Percentiles rank a stretch among this genome's conserved stretches.
phyloP scores from a whole-genome alignment of 1,140 invertebrate genomes.

The Alviniconcha marisindica region DNA sequence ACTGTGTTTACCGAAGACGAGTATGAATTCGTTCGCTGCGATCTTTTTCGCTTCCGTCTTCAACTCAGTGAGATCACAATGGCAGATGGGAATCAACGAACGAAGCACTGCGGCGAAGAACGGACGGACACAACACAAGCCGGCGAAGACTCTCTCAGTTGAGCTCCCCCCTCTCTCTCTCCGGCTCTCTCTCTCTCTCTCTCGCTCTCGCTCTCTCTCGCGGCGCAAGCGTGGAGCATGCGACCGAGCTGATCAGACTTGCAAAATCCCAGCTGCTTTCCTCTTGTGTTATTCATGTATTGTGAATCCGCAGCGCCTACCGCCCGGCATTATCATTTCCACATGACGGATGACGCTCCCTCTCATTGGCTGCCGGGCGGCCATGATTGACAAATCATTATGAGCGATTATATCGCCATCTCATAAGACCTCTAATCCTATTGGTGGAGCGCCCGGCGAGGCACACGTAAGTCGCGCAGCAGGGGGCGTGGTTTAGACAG shows the following conservation, averaged over 20 bases:
- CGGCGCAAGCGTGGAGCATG: not conserved
- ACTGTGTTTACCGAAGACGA: constrained; percentile 33
- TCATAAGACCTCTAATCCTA: constrained; percentile 34
- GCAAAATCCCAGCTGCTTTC: constrained; percentile 59
- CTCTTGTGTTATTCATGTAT: constrained; percentile 66
- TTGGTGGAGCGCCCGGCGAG: constrained; percentile 44
- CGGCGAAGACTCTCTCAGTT: not conserved
- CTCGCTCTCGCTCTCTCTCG: constrained; percentile 15
- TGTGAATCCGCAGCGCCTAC: constrained; percentile 51
- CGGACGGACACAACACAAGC: not conserved
- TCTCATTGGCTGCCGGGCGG: constrained; percentile 51
- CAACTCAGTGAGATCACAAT: not conserved
- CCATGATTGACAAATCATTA: constrained; percentile 65
- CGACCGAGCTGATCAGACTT: constrained; percentile 60
- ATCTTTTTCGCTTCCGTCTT: constrained; percentile 30
- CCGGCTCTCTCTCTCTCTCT: constrained; percentile 33
- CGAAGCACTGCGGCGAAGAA: not conserved
- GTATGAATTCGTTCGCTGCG: constrained; percentile 25
- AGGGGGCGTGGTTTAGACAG: constrained; percentile 2
- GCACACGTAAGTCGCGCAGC: not conserved
- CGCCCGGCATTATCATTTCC: constrained; percentile 55
- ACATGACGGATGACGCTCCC: constrained; percentile 51
- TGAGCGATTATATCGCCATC: constrained; percentile 59
- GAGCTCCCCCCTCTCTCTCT: constrained; percentile 21
- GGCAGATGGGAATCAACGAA: not conserved